phyloP scores from a whole-genome alignment of 2,113 vertebrate species.

The Anguilla japonica region DNA sequence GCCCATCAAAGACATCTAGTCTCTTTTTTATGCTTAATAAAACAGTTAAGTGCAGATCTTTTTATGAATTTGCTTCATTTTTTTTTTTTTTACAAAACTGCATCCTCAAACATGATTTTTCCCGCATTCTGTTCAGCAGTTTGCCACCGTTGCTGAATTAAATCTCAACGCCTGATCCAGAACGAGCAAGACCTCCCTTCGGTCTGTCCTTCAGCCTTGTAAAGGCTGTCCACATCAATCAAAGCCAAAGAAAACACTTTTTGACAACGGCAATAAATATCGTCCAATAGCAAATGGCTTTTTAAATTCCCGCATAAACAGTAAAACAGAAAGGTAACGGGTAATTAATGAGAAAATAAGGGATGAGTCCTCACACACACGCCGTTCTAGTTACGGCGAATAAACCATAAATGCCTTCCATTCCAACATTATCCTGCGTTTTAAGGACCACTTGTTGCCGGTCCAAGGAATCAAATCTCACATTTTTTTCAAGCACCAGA shows the following conservation, averaged over 20 bases:
- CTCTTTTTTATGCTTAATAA: not conserved
- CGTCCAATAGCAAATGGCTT: conserved; percentile 34
- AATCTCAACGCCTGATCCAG: not conserved
- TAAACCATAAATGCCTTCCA: conserved; percentile 1
- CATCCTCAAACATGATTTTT: conserved; percentile 30
- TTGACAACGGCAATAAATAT: conserved; percentile 39
- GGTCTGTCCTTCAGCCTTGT: not conserved
- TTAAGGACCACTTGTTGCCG: not conserved
- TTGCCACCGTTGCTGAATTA: conserved; percentile 13
- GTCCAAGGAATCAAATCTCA: not conserved
- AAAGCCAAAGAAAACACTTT: conserved; percentile 35
- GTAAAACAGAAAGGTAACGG: conserved; percentile 1
- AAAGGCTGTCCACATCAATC: conserved; percentile 11
- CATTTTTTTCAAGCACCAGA: not conserved
- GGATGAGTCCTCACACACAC: not conserved
- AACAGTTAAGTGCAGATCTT: not conserved
- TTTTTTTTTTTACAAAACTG: conserved; percentile 7
- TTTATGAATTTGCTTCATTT: not conserved
- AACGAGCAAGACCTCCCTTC: not conserved
- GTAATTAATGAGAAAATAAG: conserved; percentile 25
- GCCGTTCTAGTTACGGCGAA: not conserved
- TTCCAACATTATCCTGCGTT: not conserved
- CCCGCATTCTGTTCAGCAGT: conserved; percentile 8
- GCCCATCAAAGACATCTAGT: not conserved
- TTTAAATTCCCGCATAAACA: conserved; percentile 18